Conservation (phyloP, 53 echinoderm and acorn worm species). For the Mesocentrotus franciscanus region DNA sequence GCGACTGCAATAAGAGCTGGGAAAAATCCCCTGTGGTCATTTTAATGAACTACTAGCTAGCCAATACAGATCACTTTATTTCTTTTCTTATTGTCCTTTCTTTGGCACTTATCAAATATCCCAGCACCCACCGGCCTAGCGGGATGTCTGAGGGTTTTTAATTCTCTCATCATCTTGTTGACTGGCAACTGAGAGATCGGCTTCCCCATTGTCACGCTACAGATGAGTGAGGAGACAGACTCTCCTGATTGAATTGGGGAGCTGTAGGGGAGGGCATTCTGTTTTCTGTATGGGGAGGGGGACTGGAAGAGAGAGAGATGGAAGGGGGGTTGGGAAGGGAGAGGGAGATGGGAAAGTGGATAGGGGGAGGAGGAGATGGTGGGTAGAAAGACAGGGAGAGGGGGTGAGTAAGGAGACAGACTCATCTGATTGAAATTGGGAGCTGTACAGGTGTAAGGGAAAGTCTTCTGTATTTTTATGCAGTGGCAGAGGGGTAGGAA, state of each 20-base stretch:
- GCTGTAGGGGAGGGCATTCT: not conserved
- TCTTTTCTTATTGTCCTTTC: conserved; percentile 19
- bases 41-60: not conserved
- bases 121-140: conserved; percentile 9
- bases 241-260: conserved; percentile 21
- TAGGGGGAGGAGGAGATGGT: not conserved
- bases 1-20: conserved; percentile 1
- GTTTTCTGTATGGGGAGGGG: not conserved
- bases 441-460: not conserved
- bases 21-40: conserved; percentile 50
- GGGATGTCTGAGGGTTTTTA: conserved; percentile 41
- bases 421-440: not conserved
- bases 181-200: conserved; percentile 1
- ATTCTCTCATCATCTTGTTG: conserved; percentile 34
- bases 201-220: conserved; percentile 30
- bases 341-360: not conserved
- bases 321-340: not conserved
- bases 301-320: not conserved
- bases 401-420: not conserved
- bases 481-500: not conserved
- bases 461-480: no score
- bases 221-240: conserved; percentile 15
- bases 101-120: conserved; percentile 17
- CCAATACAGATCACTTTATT: conserved; percentile 2
- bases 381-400: not conserved